A percentile compares a stretch with the other conserved stretches of the same genome.
These are phyloP conservation scores for Colinus virginianus DNA, from an alignment of 2,113 vertebrate species.

Conservation along the genomic window DNA sequence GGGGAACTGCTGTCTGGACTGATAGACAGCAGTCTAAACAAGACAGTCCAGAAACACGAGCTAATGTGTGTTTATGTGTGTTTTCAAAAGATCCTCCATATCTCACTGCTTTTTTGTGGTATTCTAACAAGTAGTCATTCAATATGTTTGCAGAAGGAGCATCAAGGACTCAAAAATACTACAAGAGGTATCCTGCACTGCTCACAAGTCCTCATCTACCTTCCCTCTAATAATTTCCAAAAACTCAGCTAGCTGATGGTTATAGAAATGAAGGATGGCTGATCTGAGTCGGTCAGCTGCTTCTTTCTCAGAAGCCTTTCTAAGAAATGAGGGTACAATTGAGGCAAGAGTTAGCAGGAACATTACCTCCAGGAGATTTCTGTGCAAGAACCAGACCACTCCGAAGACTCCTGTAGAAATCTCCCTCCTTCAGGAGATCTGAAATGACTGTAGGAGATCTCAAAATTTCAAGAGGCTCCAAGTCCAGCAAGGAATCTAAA, in stretches of 20 bases:
- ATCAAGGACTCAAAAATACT: background rate
- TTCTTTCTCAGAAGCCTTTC: background rate
- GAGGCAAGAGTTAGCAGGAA: background rate
- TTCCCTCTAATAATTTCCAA: background rate
- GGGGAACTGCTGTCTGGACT: background rate
- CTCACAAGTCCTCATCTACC: background rate
- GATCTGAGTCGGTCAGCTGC: background rate
- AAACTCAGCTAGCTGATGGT: background rate
- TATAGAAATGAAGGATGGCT: background rate
- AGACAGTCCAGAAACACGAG: background rate
- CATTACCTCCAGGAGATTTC: background rate
- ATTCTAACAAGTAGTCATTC: background rate
- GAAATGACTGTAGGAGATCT: background rate
- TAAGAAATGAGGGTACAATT: background rate
- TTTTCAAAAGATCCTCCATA: background rate
- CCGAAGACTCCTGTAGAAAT: background rate
- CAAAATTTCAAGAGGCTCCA: background rate
- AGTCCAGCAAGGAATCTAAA: rapidly evolving
- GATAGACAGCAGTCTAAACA: too few relatives aligned
- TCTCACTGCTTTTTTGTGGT: background rate
- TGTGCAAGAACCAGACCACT: background rate
- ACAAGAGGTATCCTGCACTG: background rate
- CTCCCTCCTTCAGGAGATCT: background rate
- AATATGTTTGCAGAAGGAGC: rapidly evolving
- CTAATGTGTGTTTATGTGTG: background rate